Conservation (phyloP, 1,140 invertebrate species). For the Drosophila quadrilineata region DNA sequence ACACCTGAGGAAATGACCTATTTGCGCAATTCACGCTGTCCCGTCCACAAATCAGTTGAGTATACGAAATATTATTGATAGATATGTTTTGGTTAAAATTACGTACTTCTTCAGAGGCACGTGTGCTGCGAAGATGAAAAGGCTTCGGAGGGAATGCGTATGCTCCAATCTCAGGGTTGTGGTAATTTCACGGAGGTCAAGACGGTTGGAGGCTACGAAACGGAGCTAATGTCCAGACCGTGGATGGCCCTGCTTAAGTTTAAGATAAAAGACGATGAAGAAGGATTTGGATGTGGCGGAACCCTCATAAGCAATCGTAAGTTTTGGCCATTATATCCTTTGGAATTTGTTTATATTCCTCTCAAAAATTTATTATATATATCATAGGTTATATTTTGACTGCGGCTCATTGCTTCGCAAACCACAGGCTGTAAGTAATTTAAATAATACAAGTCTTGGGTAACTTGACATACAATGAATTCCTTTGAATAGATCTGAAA, state of each 20-base stretch:
- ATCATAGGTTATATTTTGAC: conserved; percentile 22
- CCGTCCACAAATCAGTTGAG: neutral
- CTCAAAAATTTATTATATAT: too few relatives aligned
- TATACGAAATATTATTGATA: neutral
- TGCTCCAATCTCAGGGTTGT: neutral
- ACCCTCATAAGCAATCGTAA: conserved; percentile 13
- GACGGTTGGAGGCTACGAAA: neutral
- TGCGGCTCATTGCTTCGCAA: conserved; percentile 17
- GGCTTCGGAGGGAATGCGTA: neutral
- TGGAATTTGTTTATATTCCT: neutral
- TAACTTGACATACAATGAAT: neutral
- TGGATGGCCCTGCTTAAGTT: conserved; percentile 28
- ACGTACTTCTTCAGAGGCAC: neutral
- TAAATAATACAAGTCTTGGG: neutral
- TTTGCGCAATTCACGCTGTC: neutral
- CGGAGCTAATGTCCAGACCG: conserved; percentile 21
- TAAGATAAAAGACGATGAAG: neutral
- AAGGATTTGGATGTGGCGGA: conserved; percentile 1
- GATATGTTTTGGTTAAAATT: neutral
- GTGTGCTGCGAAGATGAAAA: conserved; percentile 14
- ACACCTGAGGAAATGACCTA: neutral
- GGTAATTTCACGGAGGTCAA: neutral
- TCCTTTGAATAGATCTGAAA: neutral
- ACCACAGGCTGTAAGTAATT: neutral
- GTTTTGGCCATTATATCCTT: neutral